phyloP scores from a whole-genome alignment of 2,888 invertebrate species.

The Luperina nickerlii region DNA sequence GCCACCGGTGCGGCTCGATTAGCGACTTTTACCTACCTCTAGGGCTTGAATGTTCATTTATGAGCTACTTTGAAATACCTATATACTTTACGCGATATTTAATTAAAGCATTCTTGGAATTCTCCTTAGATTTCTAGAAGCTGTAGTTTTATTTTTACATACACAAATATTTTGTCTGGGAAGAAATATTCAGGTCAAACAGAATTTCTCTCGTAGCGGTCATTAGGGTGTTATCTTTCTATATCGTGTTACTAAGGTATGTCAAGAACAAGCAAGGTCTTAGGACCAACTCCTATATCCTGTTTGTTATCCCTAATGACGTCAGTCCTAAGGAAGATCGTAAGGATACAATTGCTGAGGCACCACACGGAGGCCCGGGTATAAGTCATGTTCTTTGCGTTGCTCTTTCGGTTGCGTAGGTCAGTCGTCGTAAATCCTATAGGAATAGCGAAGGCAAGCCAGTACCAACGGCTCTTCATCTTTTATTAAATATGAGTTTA shows the following conservation, averaged over 20 bases:
- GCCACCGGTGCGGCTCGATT: slow-evolving; percentile 43
- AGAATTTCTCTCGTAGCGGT: slow-evolving; percentile 10
- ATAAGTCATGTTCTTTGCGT: slow-evolving; percentile 5
- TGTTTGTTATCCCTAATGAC: slow-evolving; percentile 12
- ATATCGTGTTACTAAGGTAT: not conserved
- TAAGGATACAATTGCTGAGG: slow-evolving; percentile 33
- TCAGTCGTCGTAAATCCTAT: slow-evolving; percentile 18
- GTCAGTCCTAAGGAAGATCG: slow-evolving; percentile 20
- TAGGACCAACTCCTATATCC: slow-evolving; percentile 16
- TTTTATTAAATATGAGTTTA: not conserved
- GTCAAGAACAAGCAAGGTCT: slow-evolving; percentile 7
- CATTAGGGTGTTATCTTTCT: slow-evolving; percentile 16
- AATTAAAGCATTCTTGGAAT: slow-evolving; percentile 6
- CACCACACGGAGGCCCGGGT: slow-evolving; percentile 12
- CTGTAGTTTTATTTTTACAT: slow-evolving; percentile 37
- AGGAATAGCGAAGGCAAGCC: not conserved
- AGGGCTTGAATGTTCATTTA: slow-evolving; percentile 40
- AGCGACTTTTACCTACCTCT: slow-evolving; percentile 45
- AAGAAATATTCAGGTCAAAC: slow-evolving; percentile 44
- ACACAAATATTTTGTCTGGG: slow-evolving; percentile 43
- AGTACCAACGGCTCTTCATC: slow-evolving; percentile 2
- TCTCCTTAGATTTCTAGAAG: slow-evolving; percentile 11
- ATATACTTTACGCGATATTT: slow-evolving; percentile 12
- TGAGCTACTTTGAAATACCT: slow-evolving; percentile 27
- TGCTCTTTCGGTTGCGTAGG: not conserved